Base-by-base conservation (phyloP, 1,140 invertebrate genomes). In the Diprion similis region DNA sequence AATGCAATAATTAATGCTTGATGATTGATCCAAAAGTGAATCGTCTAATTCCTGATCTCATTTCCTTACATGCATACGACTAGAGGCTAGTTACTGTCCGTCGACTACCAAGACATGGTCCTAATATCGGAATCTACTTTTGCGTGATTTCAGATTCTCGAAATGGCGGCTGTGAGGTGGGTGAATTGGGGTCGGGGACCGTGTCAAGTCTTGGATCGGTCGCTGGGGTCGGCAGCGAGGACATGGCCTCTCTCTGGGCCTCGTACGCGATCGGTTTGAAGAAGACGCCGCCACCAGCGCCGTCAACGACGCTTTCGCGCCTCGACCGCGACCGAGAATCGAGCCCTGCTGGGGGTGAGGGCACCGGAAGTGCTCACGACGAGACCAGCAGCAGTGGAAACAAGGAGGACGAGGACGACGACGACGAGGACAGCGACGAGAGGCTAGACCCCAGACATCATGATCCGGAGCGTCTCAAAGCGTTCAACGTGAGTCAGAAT, bases 381-480 rank as follows among this genome's bases (percentile, higher is more conserved):
- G 96, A 98, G 85, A 96, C 95, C 1, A 97, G 95, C 75, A 96
- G 94, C 74, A 95, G 95, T 73, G 95, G 94, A 13, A 92, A 94
- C 79, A 97, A 97, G 75, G 96, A 98, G 83, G 97, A 98, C 80
- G 95, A 97, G 76, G 96, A 98, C 81, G 97, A 98, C 79, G 96
- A 96, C 75, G 94, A 95, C 78, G 96, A 98, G 82, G 96, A 98
- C 82, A 95, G 93, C 71, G 95, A 97, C 79, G 96, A 98, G 81
- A 93, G 96, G 84, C 91, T 97, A 70, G 94, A 96, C 82, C 91
- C 94, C 65, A 93, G 96, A 78, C 92, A 95, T 82, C 95, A 97
- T 82, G 97, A 99, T 89, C 96, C 97, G 0, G 97, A 99, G 89
- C 91, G 97, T 84, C 92, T 98, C 66, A 99, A 99, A 89, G 96